Base-by-base conservation (phyloP, 2,113 vertebrate species). In the Notothenia coriiceps region DNA sequence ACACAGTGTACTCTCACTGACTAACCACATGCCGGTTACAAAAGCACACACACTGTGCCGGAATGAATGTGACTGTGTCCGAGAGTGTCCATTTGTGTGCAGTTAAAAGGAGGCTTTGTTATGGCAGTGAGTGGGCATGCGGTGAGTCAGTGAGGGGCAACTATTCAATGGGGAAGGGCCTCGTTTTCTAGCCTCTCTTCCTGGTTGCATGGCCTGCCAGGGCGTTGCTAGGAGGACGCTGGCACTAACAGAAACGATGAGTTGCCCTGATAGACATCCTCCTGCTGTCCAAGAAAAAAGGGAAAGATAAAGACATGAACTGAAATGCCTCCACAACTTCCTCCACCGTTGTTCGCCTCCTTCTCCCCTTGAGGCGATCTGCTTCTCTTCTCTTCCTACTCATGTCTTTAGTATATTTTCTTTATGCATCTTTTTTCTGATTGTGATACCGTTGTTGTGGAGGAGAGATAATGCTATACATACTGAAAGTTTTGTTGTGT, bases 141-240 rank as follows among this genome's bases (percentile, higher is more conserved):
- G 47, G 78, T 61, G 87, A 83, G 69, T 72, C 85, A 86, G 72
- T 46, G 69, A 83, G 66, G 88, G 82, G 79, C 69, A 54, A 73
- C 69, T 72, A 64, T 86, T 86, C 83, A 80, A 64, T 50, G 46
- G 55, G 80, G 78, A 89, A 75, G 87, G 60, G 80, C 74, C 44
- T 88, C 80, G 55, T 89, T 82, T 85, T 46, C 47, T 13, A 59
- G 54, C 72, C 52, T 60, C 40, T 83, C 83, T 86, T 88, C 86
- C 82, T 80, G 80, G 74, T 74, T 80, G 49, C 73, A 54, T 4
- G 3, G 57, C 46, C 66, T 85, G 86, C 82, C 81, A 66, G 87
- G 71, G 55, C 10, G 84, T 88, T 85, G 92, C 85, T 86, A 79
- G 67, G 85, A 83, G 79, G 85, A 84, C 85, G 63, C 64, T 71